Evolutionary conservation across 2,797 vertebrate species (phyloP), one percentile per base, ranked within the genome.

Genomic region (Anabas testudineus): DNA sequence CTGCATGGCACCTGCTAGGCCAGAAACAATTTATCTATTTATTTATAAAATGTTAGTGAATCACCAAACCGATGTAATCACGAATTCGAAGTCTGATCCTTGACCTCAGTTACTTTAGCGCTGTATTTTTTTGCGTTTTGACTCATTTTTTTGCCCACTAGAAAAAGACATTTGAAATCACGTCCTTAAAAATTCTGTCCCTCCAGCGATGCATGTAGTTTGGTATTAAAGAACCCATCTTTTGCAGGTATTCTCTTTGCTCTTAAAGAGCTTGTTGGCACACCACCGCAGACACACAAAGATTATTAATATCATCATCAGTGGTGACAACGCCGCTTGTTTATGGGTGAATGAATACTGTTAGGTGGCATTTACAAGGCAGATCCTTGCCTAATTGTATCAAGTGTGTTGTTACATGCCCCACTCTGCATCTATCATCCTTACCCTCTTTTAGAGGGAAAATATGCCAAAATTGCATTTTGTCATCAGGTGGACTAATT

Each of bases 401-500:
- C 26, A 71, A 66, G 30, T 26, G 55, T 72, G 61, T 74, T 48
- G 26, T 58, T 69, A 53, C 63, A 60, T 41, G 61, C 51, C 58
- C 22, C 55, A 34, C 34, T 30, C 49, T 30, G 47, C 69, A 71
- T 83, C 60, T 37, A 69, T 87, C 62, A 86, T 74, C 51, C 65
- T 78, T 62, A 59, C 65, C 78, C 63, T 58, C 49, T 76, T 78
- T 81, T 68, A 59, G 28, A 21, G 5, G 34, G 46, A 71, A 74
- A 83, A 82, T 52, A 54, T 48, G 45, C 46, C 67, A 57, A 82
- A 77, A 82, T 56, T 51, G 55, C 65, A 78, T 72, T 63, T 57
- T 66, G 52, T 83, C 81, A 82, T 70, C 46, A 57, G 28, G 42
- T 39, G n/a, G 28, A 77, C 70, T 87, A 86, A 87, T 88, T 87